Evolutionary conservation across 2,888 invertebrate genomes (phyloP), one percentile per base, ranked within the genome.

Genomic region (Dromius quadrimaculatus): DNA sequence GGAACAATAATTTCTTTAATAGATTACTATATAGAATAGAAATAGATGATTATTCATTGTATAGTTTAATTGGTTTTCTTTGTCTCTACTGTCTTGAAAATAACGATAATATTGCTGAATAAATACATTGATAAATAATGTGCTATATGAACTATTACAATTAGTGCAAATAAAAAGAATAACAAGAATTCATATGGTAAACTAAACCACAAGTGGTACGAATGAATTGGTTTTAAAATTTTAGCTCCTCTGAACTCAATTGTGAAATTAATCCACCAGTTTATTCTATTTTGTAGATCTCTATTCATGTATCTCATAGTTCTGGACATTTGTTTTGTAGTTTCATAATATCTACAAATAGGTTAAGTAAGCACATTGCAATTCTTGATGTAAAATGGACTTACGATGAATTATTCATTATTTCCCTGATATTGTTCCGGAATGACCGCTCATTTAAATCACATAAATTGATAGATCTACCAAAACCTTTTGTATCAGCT

Each of bases 251-350:
- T 70, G 11, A 62, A 22, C n/a, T 20, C 20, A 20, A 70, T 62
- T 2, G 50, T 38, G 50, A 62, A 70, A 62, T 70, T 11, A 5
- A 70, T 62, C 70, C 70, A 70, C 36, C 45, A 70, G 38, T 70
- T 70, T 3, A 70, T 23, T 50, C 15, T 32, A 15, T 70, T 28
- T 15, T 34, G 17, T 20, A 70, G 17, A 15, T 47, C 23, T 19
- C 11, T n/a, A 34, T 62, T 62, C n/a, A 50, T 34, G 17, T 61
- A 22, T 38, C 50, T 20, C 70, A 70, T 70, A n/a, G 36, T 22
- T 17, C 5, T 28, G 6, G 62, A 62, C 38, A 70, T 62, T 50
- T 50, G 17, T 15, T 36, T 45, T 1, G 47, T 50, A n/a, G n/a
- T n/a, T n/a, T 23, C 2, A 19, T 19, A 19, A 19, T 4, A 23